Evolutionary conservation across 2,888 invertebrate genomes (phyloP), one percentile per base, ranked within the genome.

Genomic region (Strigamia transsilvanica): DNA sequence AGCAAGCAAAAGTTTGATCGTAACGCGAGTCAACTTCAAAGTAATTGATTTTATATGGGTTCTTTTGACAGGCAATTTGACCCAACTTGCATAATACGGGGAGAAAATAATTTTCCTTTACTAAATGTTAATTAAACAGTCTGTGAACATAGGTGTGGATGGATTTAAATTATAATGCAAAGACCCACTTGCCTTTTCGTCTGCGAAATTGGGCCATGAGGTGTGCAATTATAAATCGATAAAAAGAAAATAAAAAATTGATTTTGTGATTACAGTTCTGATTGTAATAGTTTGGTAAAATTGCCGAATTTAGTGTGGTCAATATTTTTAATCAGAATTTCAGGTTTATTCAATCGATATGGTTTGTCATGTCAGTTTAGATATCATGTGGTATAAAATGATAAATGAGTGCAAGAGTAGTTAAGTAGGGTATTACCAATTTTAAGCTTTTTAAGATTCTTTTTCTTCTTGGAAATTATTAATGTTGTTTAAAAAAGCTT

Each of bases 71-170:
- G 38, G 38, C 38, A 38, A 38, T 38, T 38, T 38, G 38, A 38
- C 38, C 38, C 38, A 38, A 38, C 38, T 38, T 38, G 38, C 38
- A 38, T 38, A 38, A 38, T 38, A 38, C 6, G 9, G 38, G 38
- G 6, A 38, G 38, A 38, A 38, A 38, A 38, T 9, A 38, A 38
- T 5, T 5, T 38, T 38, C 10, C 9, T 4, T n/a, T 9, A 38
- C 38, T 38, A 38, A 9, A 18, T 9, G 56, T 73, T 73, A 73
- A 73, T 73, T 73, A 32, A 73, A 32, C 32, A 32, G 27, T 73
- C 73, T 73, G 73, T 73, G 73, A 73, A 27, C 27, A 15, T n/a
- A 73, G 73, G 32, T 32, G 23, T 6, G 27, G 73, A 73, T 73
- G 13, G 27, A 73, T 32, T 73, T 73, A 73, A 32, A 73, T 73